Base-by-base conservation (phyloP, 2,888 invertebrate genomes). In the Rapana venosa region DNA sequence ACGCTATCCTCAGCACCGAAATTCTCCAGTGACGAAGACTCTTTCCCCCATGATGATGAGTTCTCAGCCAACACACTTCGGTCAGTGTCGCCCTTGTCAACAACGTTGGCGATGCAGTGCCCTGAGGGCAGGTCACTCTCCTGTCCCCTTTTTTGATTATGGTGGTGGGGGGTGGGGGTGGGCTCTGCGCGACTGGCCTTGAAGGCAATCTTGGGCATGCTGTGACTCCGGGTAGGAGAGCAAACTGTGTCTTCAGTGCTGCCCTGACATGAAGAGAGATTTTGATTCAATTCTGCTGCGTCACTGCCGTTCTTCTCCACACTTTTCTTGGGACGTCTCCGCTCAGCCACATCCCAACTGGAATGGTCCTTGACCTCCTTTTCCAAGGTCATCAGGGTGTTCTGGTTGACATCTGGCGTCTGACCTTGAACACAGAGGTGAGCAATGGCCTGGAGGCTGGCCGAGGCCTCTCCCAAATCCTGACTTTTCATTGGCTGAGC, bases 361-460 rank as follows among this genome's bases (percentile, higher is more conserved):
- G 4, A 47, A 47, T 47, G 47, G 58, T 56, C 85, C 56, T 58
- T 13, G 20, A 17, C n/a, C 11, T n/a, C 15, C 26, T 58, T 30
- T 56, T 58, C n/a, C n/a, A 30, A 58, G 15, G 26, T 58, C 13
- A 13, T 30, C 2, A 11, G 20, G 17, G 30, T 5, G 15, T n/a
- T 85, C n/a, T 15, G 13, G 58, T 20, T 15, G 56, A 15, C 30
- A 0, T 30, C 30, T n/a, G 58, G 15, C 5, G 56, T 26, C 56
- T 85, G 58, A 5, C n/a, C 66, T 32, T 86, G 86, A 66, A 20
- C 81, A 26, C 86, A 86, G 32, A 61, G 6, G 4, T 61, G 61
- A 66, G 86, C 86, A 22, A 86, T 86, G 61, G 86, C 86, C 35
- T 86, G 86, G 30, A 86, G 86, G 35, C 66, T 86, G 22, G 86